Evolutionary conservation across 1,140 invertebrate genomes (phyloP), one percentile per base, ranked within the genome.

Genomic region (Drosophila willistoni): DNA sequence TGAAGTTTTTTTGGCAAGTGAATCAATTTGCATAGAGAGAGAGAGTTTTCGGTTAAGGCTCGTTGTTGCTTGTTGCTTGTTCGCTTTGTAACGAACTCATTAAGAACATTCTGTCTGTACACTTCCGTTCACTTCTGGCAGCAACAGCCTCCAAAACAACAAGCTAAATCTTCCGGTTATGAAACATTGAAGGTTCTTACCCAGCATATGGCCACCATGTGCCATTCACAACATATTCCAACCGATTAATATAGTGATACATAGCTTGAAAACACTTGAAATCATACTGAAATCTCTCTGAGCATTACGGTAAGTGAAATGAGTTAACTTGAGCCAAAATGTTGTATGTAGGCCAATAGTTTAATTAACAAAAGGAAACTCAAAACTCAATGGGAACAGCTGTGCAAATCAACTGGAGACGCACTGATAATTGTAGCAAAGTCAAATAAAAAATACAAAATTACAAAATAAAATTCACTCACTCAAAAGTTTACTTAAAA

Each of bases 1-100:
- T 80, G 70, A 86, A 89, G 83, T 86, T 87, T 72, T 70, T 63
- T 59, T 67, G 71, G 17, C 44, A 79, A 83, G 69, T 79, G 63
- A 87, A 77, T 82, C 77, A 70, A 87, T 86, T 86, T 89, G 76
- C 79, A 86, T 86, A 89, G 75, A 87, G 79, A 89, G 75, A 87
- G 79, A 29, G 29, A 29, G 29, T 29, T 82, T 76, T 70, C 66
- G 75, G 64, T 78, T 80, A 63, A 29, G 54, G 55, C 63, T 39
- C 12, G 36, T 39, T 39, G 10, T 39, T 3, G 36, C 44, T 51
- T 68, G 54, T 56, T 64, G 47, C 64, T 66, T 68, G 57, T 39
- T 62, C 3, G 42, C 39, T 42, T 82, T 78, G 79, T 71, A 72
- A 67, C 68, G 67, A 78, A 86, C 73, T 86, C 79, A 87, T 86